A percentile compares a stretch with the other conserved stretches of the same genome.
Conservation (phyloP, 2,113 vertebrate species). For the Xenopus tropicalis region UCB_Xtro_10.0 CM004443.2:6774001-6774500, state of each 20-base stretch:
- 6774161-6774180: neutral
- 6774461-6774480: neutral
- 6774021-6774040: neutral
- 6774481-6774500: neutral
- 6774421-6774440: too few relatives aligned
- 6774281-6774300: neutral
- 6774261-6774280: neutral
- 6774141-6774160: too few relatives aligned
- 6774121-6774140: too few relatives aligned
- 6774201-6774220: too few relatives aligned
- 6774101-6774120: neutral
- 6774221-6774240: neutral
- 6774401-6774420: neutral
- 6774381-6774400: too few relatives aligned
- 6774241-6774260: too few relatives aligned
- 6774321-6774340: too few relatives aligned
- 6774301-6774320: neutral
- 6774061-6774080: neutral
- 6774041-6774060: too few relatives aligned
- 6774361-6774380: neutral
- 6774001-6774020: too few relatives aligned
- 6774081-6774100: neutral
- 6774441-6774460: too few relatives aligned
- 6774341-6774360: too few relatives aligned
- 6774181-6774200: too few relatives aligned